Evolutionary conservation across 2,797 vertebrate species (phyloP), one percentile per base, ranked within the genome.

Genomic region (Chelon auratus): DNA sequence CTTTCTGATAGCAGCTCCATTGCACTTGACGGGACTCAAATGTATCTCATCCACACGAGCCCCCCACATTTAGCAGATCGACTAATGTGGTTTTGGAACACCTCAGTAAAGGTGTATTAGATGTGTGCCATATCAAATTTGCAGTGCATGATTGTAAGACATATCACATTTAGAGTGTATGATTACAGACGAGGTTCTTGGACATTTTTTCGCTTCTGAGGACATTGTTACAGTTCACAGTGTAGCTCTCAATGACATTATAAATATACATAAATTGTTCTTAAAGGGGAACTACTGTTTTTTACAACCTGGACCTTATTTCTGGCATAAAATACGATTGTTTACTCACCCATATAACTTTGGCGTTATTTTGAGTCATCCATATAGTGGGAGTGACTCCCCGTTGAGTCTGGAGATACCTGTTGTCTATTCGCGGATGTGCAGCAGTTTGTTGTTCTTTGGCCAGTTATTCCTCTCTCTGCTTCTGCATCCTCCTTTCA

Each of bases 1-100:
- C 78, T 85, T 82, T 88, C 90, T 85, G 89, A 91, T 92, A 90
- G 83, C 79, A 30, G 86, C 85, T 89, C 86, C 83, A 83, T 84
- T 92, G 89, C 86, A 85, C 78, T 87, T 89, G 89, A 91, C 85
- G 80, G 83, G 86, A 86, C 82, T 91, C 79, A 84, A 87, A 90
- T 79, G 84, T 73, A 85, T 84, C 72, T 76, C 68, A 80, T 65
- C 48, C 67, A 68, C 53, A 13, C 17, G 2, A 66, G 43, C 62
- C 61, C 68, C 78, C 79, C 60, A 30, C 87, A 65, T 80, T 82
- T 73, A 75, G 62, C 77, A 67, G 80, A 81, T 85, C 59, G 5
- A 77, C 87, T 89, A 87, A 87, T 88, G 79, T 82, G 80, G 66
- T 88, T 84, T 81, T 56, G 75, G 82, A 85, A 68, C 77, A 84